Conservation (phyloP, 2,797 vertebrate species). For the Clarias fuscus region DNA sequence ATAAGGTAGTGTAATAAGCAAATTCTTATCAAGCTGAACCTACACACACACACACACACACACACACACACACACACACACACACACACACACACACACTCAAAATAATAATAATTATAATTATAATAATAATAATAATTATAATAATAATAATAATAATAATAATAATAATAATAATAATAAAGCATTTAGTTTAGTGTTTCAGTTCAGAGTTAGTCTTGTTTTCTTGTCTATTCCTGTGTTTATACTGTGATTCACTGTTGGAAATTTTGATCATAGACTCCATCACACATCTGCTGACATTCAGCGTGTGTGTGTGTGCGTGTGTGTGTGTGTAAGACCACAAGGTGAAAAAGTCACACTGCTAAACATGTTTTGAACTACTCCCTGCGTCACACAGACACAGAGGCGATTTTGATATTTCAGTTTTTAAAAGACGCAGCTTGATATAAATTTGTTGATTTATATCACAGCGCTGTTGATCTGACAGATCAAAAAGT, state of each 20-base stretch:
- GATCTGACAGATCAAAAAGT: background rate
- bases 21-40: background rate
- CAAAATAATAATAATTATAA: too few species aligned
- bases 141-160: too few species aligned
- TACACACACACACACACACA: background rate
- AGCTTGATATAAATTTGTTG: background rate
- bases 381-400: background rate
- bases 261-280: background rate
- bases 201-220: too few species aligned
- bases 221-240: background rate
- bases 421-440: background rate
- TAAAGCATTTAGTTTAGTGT: too few species aligned
- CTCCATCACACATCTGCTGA: slow-evolving; percentile 3
- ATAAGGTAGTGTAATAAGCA: background rate
- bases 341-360: slow-evolving; percentile 5
- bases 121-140: too few species aligned
- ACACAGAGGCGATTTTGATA: background rate
- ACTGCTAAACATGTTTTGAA: background rate
- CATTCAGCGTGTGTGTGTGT: background rate
- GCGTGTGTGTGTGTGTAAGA: background rate
- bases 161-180: too few species aligned
- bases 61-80: background rate
- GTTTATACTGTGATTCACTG: background rate
- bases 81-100: slow-evolving; percentile 1
- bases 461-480: background rate